Evolutionary conservation across 2,888 invertebrate species (phyloP).

Genomic region (Syritta pipiens): DNA sequence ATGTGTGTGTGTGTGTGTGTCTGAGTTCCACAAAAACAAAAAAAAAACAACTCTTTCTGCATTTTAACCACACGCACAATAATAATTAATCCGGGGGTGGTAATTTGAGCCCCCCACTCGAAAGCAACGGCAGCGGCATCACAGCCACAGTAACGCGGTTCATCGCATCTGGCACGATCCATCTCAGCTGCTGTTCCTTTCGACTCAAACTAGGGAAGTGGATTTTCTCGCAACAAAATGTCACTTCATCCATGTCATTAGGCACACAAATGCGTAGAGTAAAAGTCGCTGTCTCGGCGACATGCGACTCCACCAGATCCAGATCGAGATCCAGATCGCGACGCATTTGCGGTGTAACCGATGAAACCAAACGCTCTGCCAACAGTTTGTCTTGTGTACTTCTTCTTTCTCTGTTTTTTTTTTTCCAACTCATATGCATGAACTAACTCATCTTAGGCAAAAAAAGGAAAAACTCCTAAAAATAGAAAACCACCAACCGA

Average conservation of each 20-base stretch:
- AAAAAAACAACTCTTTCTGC: constrained; percentile 49
- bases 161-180: constrained; percentile 69
- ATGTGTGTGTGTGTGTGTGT: too few relatives aligned
- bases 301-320: not conserved
- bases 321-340: constrained; percentile 36
- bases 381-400: constrained; percentile 19
- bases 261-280: constrained; percentile 22
- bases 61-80: constrained; percentile 75
- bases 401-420: not conserved
- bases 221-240: constrained; percentile 44
- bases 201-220: not conserved
- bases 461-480: constrained; percentile 7
- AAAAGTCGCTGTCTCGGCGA: constrained; percentile 8
- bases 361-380: constrained; percentile 48
- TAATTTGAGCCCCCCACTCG: constrained; percentile 59
- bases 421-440: constrained; percentile 39
- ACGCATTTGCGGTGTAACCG: constrained; percentile 58
- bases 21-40: constrained; percentile 20
- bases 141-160: constrained; percentile 47
- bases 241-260: constrained; percentile 67
- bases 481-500: constrained; percentile 29
- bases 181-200: constrained; percentile 47
- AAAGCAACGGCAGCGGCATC: constrained; percentile 2
- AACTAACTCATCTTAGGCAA: constrained; percentile 48
- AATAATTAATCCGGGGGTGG: constrained; percentile 49